Percentiles rank a stretch among this genome's conserved stretches.
Conservation (phyloP, 2,888 invertebrate genomes). For the Panzeria rudis region DNA sequence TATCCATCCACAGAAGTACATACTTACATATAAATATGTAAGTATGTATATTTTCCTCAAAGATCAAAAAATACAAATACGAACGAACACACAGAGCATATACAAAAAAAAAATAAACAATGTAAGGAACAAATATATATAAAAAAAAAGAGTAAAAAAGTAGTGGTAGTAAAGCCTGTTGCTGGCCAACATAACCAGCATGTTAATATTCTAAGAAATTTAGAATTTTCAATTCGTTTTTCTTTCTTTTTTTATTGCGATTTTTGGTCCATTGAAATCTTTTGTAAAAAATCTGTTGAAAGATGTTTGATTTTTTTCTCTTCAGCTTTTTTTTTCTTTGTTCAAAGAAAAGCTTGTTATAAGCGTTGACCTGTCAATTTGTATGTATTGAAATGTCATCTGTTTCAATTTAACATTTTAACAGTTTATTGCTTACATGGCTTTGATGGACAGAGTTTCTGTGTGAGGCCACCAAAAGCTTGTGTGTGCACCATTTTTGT, state of each 20-base stretch:
- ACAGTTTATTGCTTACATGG: constrained; percentile 71
- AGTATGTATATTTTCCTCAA: constrained; percentile 12
- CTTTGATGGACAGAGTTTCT: constrained; percentile 65
- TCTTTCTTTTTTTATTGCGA: constrained; percentile 13
- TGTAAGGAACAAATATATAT: not conserved
- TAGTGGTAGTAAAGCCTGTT: constrained; percentile 30
- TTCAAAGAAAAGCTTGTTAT: constrained; percentile 69
- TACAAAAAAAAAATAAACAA: constrained; percentile 9
- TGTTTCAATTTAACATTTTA: constrained; percentile 72
- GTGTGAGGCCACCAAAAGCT: constrained; percentile 8
- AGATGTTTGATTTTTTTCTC: constrained; percentile 49
- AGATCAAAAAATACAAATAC: constrained; percentile 33
- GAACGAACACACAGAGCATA: not conserved
- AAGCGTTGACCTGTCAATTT: constrained; percentile 83
- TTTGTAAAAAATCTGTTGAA: constrained; percentile 67
- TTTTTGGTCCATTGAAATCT: constrained; percentile 58
- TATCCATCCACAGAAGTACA: constrained; percentile 15
- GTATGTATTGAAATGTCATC: constrained; percentile 83
- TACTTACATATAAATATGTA: too few species aligned
- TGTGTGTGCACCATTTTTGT: too few species aligned
- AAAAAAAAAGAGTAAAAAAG: constrained; percentile 14
- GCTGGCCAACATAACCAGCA: constrained; percentile 56
- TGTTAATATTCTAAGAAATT: constrained; percentile 71
- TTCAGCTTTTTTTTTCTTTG: constrained; percentile 2
- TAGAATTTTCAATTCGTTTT: constrained; percentile 37